A percentile compares a stretch with the other conserved stretches of the same genome.
Conservation (phyloP, 2,888 invertebrate genomes). For the Eupithecia dodoneata region DNA sequence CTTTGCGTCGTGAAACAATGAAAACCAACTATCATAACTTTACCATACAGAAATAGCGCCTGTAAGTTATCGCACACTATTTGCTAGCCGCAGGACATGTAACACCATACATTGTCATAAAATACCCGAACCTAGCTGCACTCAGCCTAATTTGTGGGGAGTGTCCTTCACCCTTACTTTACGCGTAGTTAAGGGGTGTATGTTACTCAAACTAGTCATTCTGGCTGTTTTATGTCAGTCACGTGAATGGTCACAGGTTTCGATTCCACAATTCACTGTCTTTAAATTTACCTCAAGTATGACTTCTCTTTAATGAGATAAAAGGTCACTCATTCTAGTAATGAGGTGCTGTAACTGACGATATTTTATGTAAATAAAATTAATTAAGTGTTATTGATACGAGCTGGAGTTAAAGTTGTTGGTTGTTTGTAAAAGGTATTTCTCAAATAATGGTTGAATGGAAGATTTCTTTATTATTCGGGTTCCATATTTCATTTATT, state of each 20-base stretch:
- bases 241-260: neutral
- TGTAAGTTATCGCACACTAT: neutral
- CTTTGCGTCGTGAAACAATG: neutral
- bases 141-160: conserved; percentile 66
- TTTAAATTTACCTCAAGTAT: neutral
- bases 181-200: conserved; percentile 14
- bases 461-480: neutral
- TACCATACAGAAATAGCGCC: neutral
- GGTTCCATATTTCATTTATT: neutral
- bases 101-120: neutral
- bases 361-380: neutral
- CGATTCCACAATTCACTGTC: neutral
- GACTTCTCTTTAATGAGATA: neutral
- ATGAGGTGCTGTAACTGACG: neutral
- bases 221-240: conserved; percentile 24
- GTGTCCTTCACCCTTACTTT: conserved; percentile 29
- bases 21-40: neutral
- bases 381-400: neutral
- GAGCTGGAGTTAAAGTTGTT: neutral
- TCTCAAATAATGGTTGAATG: too few relatives aligned
- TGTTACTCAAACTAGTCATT: conserved; percentile 13
- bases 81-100: neutral
- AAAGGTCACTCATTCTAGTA: neutral
- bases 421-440: too few relatives aligned
- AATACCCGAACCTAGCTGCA: conserved; percentile 45